Evolutionary conservation across 2,888 invertebrate species (phyloP), one percentile per base, ranked within the genome.

Genomic region (Cynaeus angustus): DNA sequence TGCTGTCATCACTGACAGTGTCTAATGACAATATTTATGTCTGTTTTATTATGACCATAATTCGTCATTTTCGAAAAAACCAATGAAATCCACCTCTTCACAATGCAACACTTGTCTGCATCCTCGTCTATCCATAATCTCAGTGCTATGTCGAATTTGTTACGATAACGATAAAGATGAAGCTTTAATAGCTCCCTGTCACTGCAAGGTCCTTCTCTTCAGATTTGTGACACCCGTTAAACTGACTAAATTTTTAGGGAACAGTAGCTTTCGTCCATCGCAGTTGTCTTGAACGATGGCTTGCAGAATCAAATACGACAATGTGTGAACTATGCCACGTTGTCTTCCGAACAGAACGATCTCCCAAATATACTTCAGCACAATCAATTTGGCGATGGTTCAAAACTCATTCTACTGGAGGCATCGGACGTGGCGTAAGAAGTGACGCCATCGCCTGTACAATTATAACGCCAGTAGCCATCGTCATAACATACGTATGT

Each of bases 241-340:
- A 21, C 21, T 46, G 3, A 43, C 3, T 10, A 10, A 12, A 55
- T 71, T 82, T 75, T 85, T 86, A 88, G 88, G 93, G 93, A 0
- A 91, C 92, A 0, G 90, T 93, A 74, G 93, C 93, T 0, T 87
- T 91, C 62, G 89, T 93, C 7, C 93, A 93, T 82, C 88, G 91
- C 1, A 88, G 89, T 68, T 94, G 94, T 80, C 84, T 94, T 75
- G 93, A 94, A 83, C 88, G 88, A 56, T 94, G 94, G 94, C 85
- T 94, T 38, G 91, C 92, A 1, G 91, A 92, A 80, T 91, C 91
- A 1, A 91, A 92, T 28, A 89, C 89, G 69, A 90, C 89, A 6
- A 86, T 87, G 33, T 94, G 94, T 80, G 94, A 94, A 81, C 86
- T 94, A 12, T 94, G 94, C 82, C 90, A 91, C 13, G 89, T 90